A percentile compares a stretch with the other conserved stretches of the same genome.
phyloP scores from a whole-genome alignment of 2,888 invertebrate species.

The Eremobia ochroleuca region DNA sequence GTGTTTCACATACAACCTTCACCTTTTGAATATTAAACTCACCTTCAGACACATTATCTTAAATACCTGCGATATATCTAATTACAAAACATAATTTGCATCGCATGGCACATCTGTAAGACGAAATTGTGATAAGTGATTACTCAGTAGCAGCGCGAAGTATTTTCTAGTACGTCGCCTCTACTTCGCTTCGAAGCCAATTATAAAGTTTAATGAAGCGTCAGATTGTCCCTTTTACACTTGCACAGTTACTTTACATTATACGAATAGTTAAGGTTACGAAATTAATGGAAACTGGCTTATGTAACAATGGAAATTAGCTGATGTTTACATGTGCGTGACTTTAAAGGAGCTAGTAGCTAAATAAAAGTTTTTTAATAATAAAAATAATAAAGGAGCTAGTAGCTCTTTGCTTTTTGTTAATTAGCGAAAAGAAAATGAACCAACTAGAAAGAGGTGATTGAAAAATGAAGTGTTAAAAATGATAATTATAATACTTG shows the following conservation, averaged over 20 bases:
- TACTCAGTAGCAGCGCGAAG: constrained; percentile 61
- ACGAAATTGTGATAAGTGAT: constrained; percentile 65
- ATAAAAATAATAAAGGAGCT: no score
- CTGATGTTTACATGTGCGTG: constrained; percentile 27
- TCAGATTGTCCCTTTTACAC: constrained; percentile 66
- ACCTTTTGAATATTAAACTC: background rate
- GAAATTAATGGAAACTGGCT: constrained; percentile 64
- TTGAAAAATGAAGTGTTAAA: background rate
- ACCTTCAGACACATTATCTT: background rate
- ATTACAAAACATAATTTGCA: constrained; percentile 62
- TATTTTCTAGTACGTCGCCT: constrained; percentile 72
- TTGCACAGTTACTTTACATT: constrained; percentile 64
- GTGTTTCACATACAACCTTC: background rate
- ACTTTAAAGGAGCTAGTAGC: background rate
- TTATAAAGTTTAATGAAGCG: constrained; percentile 80
- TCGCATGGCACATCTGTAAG: constrained; percentile 47
- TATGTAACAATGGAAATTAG: constrained; percentile 56
- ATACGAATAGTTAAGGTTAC: constrained; percentile 64
- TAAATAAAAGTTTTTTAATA: no score
- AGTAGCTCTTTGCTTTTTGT: background rate
- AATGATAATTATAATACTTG: background rate
- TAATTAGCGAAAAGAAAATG: background rate
- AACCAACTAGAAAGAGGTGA: background rate
- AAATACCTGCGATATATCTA: constrained; percentile 24
- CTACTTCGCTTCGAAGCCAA: constrained; percentile 71